phyloP scores from a whole-genome alignment of 1,140 invertebrate genomes.

The Microplitis mediator region DNA sequence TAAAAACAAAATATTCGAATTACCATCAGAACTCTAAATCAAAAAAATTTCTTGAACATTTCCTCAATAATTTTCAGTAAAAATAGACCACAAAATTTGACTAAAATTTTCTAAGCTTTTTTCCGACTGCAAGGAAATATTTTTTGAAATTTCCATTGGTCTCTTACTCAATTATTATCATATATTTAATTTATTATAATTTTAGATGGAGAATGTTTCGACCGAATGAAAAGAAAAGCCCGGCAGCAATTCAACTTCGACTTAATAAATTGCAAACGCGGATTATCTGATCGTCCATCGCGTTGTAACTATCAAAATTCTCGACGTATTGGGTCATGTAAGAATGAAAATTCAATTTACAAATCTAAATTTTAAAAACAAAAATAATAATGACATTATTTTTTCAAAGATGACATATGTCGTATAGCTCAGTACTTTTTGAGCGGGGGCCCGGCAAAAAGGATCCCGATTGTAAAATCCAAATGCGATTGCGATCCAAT shows the following conservation, averaged over 20 bases:
- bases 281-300: conserved; percentile 17
- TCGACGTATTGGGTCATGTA: background rate
- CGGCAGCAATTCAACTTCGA: conserved; percentile 13
- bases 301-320: conserved; percentile 14
- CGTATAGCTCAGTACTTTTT: conserved; percentile 48
- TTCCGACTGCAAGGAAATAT: too few relatives aligned
- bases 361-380: background rate
- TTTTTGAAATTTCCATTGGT: background rate
- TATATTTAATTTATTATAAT: background rate
- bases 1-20: too few relatives aligned
- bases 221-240: conserved; percentile 27
- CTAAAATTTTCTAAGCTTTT: too few relatives aligned
- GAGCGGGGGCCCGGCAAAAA: conserved; percentile 39
- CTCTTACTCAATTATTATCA: background rate
- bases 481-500: background rate
- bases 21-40: too few relatives aligned
- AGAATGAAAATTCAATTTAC: background rate
- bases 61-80: too few relatives aligned
- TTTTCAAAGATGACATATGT: conserved; percentile 37
- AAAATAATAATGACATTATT: background rate
- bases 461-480: conserved; percentile 5
- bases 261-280: conserved; percentile 20
- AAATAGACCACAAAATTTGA: too few relatives aligned
- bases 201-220: conserved; percentile 1
- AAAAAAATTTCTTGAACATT: too few relatives aligned